These are phyloP conservation scores for Ridgeia piscesae DNA, from an alignment of 1,140 invertebrate genomes.

Conservation along the genomic window DNA sequence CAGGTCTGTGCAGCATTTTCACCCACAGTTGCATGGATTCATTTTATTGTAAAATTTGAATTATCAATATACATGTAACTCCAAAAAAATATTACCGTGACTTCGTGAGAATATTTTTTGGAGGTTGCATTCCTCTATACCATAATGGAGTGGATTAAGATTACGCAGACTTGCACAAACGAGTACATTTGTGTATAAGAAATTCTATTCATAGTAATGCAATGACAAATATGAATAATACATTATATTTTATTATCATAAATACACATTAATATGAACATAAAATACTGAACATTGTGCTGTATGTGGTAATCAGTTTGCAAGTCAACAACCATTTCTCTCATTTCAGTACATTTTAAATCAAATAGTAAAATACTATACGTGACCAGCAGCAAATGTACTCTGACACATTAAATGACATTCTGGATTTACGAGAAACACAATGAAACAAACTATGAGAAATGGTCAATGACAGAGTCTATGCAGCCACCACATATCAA, in stretches of 20 bases:
- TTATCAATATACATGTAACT: no score
- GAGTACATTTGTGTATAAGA: background rate
- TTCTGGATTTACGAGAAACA: background rate
- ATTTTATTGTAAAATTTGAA: no score
- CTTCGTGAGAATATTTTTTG: no score
- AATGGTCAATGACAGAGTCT: background rate
- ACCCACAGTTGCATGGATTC: no score
- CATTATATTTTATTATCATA: conserved; percentile 2
- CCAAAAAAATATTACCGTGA: no score
- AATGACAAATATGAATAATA: background rate
- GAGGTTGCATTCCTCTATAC: no score
- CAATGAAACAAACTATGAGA: background rate
- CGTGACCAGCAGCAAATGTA: background rate
- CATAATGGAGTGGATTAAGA: no score
- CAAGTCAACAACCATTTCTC: background rate
- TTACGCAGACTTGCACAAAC: background rate
- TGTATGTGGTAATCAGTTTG: background rate
- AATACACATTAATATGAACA: background rate
- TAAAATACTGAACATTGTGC: background rate
- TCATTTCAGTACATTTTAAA: background rate
- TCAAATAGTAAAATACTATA: background rate
- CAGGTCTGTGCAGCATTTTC: no score
- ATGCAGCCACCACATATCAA: background rate
- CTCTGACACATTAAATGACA: background rate
- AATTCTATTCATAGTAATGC: background rate